Evolutionary conservation across 2,113 vertebrate species (phyloP), one percentile per base, ranked within the genome.

Genomic region (Desmodus rotundus): DNA sequence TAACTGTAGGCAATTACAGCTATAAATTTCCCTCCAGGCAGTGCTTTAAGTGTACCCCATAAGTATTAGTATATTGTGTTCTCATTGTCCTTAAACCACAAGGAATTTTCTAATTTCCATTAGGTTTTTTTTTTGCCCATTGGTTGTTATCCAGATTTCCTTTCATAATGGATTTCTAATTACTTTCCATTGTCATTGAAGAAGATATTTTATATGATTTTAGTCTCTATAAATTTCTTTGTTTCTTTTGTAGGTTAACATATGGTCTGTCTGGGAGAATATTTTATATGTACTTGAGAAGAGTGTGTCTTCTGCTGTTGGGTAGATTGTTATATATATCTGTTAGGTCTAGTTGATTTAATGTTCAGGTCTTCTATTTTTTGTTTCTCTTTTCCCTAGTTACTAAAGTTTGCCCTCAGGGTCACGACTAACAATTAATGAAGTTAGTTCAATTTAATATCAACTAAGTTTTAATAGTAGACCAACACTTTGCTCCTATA

Each of bases 41-140:
- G 22, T 22, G 47, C 31, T 93, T 78, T 78, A 52, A 12, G 31
- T 31, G 9, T 74, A 83, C 65, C 77, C 54, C 31, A 22, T 56
- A 65, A 89, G 31, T 76, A 89, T 67, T 74, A 20, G 16, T 86
- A 38, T 47, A 31, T 82, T 47, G 4, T 70, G 5, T 56, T 94
- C 41, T 91, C 17, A 58, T 88, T 93, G 70, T 93, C 28, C 36
- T 68, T 94, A 47, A 47, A 56, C 47, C 16, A 91, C 19, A 43
- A 52, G 43, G 31, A 87, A 77, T 76, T 83, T 92, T 88, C 41
- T 83, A 28, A 65, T 91, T 96, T 68, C 56, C 36, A 4, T 84
- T 96, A 36, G 91, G 47, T 95, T 81, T 36, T 81, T 94, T 36
- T 87, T 87, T 87, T 45, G 68, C 33, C 12, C 50, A 8, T 87